These are phyloP conservation scores for Amblyopsis hoosieri DNA, from an alignment of 2,797 vertebrate genomes.

Conservation along the genomic window DNA sequence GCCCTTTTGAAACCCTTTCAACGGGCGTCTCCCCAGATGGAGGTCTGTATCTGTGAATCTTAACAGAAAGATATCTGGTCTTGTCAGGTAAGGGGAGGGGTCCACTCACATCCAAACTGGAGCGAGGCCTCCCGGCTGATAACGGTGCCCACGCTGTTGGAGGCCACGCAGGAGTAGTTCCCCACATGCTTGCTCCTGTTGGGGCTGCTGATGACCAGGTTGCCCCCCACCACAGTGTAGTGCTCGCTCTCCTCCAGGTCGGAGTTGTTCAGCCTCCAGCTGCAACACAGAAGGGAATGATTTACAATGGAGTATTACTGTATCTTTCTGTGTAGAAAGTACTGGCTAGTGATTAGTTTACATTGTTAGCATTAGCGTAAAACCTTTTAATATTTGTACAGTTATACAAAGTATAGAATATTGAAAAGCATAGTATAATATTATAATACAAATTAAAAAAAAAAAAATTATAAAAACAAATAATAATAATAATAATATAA, in stretches of 20 bases:
- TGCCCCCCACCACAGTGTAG: conserved; percentile 88
- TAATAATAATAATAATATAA: no score
- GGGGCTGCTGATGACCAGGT: conserved; percentile 88
- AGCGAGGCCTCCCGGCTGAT: conserved; percentile 88
- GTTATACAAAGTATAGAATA: no score
- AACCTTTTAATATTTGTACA: no score
- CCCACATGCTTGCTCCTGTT: conserved; percentile 86
- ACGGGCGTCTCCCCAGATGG: neutral
- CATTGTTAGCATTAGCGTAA: no score
- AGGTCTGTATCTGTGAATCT: neutral
- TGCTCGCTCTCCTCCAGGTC: conserved; percentile 78
- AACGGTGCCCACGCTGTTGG: conserved; percentile 86
- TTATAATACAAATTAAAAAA: no score
- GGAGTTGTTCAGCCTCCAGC: conserved; percentile 86
- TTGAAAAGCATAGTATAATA: no score
- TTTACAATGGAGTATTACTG: conserved; percentile 28
- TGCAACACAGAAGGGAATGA: conserved; percentile 52
- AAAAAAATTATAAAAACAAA: no score
- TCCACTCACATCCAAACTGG: conserved; percentile 92
- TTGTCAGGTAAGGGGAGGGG: neutral
- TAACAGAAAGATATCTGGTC: no score
- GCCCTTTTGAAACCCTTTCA: no score
- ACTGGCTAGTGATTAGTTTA: no score
- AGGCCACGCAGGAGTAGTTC: conserved; percentile 87
- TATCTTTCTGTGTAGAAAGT: neutral